Evolutionary conservation across 2,888 invertebrate genomes (phyloP).

Genomic region (Xestia c-nigrum): DNA sequence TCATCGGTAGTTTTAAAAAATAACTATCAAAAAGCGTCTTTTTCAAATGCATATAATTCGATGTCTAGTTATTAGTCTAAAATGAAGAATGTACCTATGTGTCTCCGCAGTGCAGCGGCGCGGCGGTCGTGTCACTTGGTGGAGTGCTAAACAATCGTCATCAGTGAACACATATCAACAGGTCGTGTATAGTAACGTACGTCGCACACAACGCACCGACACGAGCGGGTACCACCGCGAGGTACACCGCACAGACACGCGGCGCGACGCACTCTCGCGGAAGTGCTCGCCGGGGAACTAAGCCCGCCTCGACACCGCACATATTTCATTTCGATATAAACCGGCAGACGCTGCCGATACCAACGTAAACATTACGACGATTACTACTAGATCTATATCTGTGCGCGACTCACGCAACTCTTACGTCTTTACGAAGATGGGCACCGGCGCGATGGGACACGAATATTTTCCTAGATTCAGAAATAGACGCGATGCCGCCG

Average conservation of each 20-base stretch:
- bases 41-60: not conserved
- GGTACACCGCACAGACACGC: slow-evolving; percentile 3
- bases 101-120: not conserved
- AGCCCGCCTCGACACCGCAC: slow-evolving; percentile 51
- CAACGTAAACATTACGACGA: slow-evolving; percentile 36
- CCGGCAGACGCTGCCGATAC: slow-evolving; percentile 36
- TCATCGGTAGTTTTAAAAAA: too few relatives aligned
- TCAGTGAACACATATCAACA: slow-evolving; percentile 13
- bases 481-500: slow-evolving; percentile 76
- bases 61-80: not conserved
- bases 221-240: not conserved
- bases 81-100: not conserved
- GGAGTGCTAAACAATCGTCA: not conserved
- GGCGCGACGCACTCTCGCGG: slow-evolving; percentile 66
- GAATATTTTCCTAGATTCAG: slow-evolving; percentile 82
- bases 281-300: slow-evolving; percentile 70
- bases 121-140: not conserved
- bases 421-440: slow-evolving; percentile 64
- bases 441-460: slow-evolving; percentile 78
- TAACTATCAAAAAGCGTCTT: not conserved
- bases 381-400: slow-evolving; percentile 54
- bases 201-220: slow-evolving; percentile 17
- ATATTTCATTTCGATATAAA: slow-evolving; percentile 68
- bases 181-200: not conserved
- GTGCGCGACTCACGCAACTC: slow-evolving; percentile 19